A percentile compares a stretch with the other conserved stretches of the same genome.
phyloP scores from a whole-genome alignment of 1,140 invertebrate species.

The Oryctes rhinoceros region DNA sequence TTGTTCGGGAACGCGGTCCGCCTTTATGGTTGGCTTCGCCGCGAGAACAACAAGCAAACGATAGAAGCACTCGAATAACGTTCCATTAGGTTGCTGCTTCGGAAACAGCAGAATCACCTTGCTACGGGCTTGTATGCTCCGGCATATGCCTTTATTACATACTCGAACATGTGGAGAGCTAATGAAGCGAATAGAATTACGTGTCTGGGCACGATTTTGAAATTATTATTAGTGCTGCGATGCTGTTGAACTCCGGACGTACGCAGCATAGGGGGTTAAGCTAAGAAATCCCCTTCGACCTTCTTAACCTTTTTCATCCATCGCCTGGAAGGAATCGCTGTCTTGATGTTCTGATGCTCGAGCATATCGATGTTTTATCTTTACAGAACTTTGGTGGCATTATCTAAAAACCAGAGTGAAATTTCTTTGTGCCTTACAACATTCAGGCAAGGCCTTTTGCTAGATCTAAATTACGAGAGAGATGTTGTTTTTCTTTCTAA shows the following conservation, averaged over 20 bases:
- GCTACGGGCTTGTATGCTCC: not conserved
- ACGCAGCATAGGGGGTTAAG: too few species aligned
- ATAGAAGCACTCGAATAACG: not conserved
- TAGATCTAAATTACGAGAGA: too few species aligned
- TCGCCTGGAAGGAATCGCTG: too few species aligned
- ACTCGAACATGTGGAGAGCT: constrained; percentile 2
- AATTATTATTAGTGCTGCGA: not conserved
- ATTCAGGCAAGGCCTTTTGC: too few species aligned
- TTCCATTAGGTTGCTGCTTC: not conserved
- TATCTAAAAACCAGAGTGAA: too few species aligned
- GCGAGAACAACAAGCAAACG: not conserved
- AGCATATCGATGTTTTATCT: too few species aligned
- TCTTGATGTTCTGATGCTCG: too few species aligned
- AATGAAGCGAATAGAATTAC: not conserved
- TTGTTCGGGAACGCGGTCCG: not conserved
- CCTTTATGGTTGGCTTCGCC: not conserved
- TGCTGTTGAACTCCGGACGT: not conserved
- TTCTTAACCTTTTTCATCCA: too few species aligned
- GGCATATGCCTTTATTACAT: not conserved
- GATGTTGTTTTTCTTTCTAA: too few species aligned
- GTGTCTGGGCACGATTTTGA: not conserved
- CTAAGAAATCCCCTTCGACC: too few species aligned
- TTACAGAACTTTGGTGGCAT: too few species aligned
- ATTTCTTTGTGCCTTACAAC: too few species aligned
- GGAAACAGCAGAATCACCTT: not conserved